Evolutionary conservation across 2,888 invertebrate genomes (phyloP).

Genomic region (Portevinia maculata): DNA sequence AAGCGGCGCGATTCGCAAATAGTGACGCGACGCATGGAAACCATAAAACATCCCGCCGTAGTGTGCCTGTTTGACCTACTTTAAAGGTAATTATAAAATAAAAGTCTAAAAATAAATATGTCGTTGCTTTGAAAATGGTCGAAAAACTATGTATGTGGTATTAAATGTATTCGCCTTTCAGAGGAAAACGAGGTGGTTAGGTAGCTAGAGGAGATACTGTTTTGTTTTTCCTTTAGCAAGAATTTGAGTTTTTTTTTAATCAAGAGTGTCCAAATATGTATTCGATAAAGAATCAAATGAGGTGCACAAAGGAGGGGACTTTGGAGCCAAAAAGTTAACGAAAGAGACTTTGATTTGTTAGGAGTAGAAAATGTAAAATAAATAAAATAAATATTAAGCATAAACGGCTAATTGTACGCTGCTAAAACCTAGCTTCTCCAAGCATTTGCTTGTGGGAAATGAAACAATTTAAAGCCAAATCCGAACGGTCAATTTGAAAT

Average conservation of each 20-base stretch:
- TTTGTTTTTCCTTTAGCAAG: not conserved
- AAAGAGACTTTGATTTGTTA: no score
- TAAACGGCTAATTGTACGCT: no score
- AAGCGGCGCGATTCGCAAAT: conserved; percentile 23
- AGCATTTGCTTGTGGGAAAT: no score
- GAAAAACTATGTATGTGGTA: conserved; percentile 3
- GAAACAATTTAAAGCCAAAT: no score
- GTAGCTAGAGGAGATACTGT: conserved; percentile 1
- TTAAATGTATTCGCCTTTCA: not conserved
- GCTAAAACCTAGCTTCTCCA: no score
- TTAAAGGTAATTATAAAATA: conserved; percentile 64
- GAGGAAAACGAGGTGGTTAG: conserved; percentile 23
- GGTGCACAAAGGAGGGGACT: no score
- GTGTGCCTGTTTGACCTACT: conserved; percentile 61
- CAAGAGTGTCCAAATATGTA: no score
- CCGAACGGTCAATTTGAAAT: no score
- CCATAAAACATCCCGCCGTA: conserved; percentile 48
- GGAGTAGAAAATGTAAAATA: no score
- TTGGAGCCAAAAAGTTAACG: no score
- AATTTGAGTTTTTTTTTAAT: not conserved
- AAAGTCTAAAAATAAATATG: conserved; percentile 56
- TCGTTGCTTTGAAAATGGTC: conserved; percentile 52
- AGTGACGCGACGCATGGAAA: conserved; percentile 53
- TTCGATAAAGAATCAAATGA: no score
- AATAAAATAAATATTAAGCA: no score